Percentiles rank a stretch among this genome's conserved stretches.
phyloP scores from a whole-genome alignment of 2,888 invertebrate genomes.

The Papilio protenor region DNA sequence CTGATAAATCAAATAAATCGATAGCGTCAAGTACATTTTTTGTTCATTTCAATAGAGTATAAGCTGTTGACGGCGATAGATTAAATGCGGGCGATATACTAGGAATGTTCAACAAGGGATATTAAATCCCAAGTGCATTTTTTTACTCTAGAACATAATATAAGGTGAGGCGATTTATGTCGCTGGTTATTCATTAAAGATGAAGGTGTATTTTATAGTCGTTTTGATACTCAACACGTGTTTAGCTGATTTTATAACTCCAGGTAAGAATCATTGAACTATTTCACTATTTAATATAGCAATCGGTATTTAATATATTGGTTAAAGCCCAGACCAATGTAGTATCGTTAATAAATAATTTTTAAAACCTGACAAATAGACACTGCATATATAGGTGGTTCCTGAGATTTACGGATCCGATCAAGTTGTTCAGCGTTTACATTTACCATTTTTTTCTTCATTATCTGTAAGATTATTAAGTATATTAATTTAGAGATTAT shows the following conservation, averaged over 20 bases:
- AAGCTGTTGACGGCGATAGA: slow-evolving; percentile 23
- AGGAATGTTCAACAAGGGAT: slow-evolving; percentile 19
- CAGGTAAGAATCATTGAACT: slow-evolving; percentile 58
- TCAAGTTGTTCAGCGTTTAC: too few relatives aligned
- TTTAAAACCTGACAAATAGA: too few relatives aligned
- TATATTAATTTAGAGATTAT: neutral
- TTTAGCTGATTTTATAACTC: slow-evolving; percentile 60
- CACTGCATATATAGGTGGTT: too few relatives aligned
- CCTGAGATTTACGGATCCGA: too few relatives aligned
- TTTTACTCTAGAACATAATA: slow-evolving; percentile 4
- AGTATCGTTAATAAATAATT: neutral
- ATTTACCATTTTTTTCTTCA: neutral
- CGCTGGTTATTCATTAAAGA: slow-evolving; percentile 56
- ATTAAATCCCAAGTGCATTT: slow-evolving; percentile 4
- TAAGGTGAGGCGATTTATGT: slow-evolving; percentile 46
- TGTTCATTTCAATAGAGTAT: slow-evolving; percentile 28
- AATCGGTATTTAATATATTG: neutral
- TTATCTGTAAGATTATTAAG: neutral
- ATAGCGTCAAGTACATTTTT: slow-evolving; percentile 39
- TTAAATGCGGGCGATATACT: slow-evolving; percentile 18
- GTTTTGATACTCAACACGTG: slow-evolving; percentile 56
- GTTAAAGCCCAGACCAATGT: neutral
- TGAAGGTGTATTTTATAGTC: slow-evolving; percentile 64
- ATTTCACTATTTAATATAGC: neutral
- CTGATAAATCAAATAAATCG: slow-evolving; percentile 37